Evolutionary conservation across 2,113 vertebrate species (phyloP).

Genomic region (Orthonyx spaldingii): DNA sequence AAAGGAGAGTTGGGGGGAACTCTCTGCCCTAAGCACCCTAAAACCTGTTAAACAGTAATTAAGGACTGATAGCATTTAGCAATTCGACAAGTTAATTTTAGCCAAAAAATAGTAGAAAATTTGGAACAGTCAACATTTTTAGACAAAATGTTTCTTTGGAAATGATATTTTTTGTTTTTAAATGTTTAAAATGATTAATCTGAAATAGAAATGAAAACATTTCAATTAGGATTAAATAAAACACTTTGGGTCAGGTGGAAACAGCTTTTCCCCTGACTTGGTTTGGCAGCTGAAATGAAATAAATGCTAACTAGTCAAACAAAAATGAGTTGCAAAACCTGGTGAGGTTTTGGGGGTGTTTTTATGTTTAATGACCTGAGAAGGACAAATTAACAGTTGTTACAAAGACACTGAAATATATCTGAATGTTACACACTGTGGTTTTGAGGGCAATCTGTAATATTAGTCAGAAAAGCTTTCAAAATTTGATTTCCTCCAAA

Average conservation of each 20-base stretch:
- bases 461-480: not conserved
- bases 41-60: not conserved
- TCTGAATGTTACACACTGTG: not conserved
- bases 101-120: constrained; percentile 41
- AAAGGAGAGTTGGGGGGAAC: not conserved
- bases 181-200: constrained; percentile 57
- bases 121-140: constrained; percentile 43
- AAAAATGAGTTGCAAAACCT: not conserved
- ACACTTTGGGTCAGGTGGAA: constrained; percentile 58
- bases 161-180: constrained; percentile 48
- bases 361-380: not conserved
- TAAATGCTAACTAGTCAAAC: not conserved
- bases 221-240: constrained; percentile 52
- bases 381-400: constrained; percentile 8
- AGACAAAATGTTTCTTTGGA: constrained; percentile 57
- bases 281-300: constrained; percentile 53
- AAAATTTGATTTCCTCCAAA: not conserved
- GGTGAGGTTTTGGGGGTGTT: not conserved
- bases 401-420: not conserved
- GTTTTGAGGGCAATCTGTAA: not conserved
- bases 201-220: constrained; percentile 56
- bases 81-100: constrained; percentile 19
- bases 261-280: constrained; percentile 52
- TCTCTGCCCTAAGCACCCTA: not conserved
- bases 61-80: not conserved